Conservation (phyloP, 1,140 invertebrate species). For the Bombus confusus region DNA sequence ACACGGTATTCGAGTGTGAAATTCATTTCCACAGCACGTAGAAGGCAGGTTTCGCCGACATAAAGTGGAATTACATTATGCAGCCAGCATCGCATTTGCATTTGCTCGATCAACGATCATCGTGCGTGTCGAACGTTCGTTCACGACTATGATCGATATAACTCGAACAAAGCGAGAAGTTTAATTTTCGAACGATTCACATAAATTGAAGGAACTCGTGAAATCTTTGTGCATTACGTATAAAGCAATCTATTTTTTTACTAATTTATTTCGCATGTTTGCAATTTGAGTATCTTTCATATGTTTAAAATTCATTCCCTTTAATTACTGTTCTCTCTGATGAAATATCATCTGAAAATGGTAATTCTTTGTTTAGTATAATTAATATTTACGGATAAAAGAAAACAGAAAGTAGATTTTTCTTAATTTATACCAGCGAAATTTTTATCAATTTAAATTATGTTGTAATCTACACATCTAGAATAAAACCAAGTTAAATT, state of each 20-base stretch:
- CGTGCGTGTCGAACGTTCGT: slow-evolving; percentile 21
- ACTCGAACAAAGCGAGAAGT: slow-evolving; percentile 12
- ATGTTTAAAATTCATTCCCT: background rate
- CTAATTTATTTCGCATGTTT: background rate
- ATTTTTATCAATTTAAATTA: background rate
- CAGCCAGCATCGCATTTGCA: slow-evolving; percentile 56
- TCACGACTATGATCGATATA: slow-evolving; percentile 23
- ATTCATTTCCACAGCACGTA: slow-evolving; percentile 48
- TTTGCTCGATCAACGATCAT: slow-evolving; percentile 57
- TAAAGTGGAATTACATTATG: slow-evolving; percentile 59
- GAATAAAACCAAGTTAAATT: background rate
- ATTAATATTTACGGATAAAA: background rate
- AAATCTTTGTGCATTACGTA: background rate
- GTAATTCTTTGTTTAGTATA: background rate
- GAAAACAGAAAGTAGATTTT: background rate
- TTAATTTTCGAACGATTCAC: background rate
- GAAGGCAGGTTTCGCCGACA: slow-evolving; percentile 39
- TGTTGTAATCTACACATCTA: background rate
- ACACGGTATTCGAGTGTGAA: background rate
- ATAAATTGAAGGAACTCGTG: background rate
- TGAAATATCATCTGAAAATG: background rate
- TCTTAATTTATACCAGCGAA: background rate
- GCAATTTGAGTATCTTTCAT: background rate
- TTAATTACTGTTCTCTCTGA: background rate
- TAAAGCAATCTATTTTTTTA: background rate